A percentile compares a stretch with the other conserved stretches of the same genome.
These are phyloP conservation scores for Rhagoletis zephyria DNA, from an alignment of 1,140 invertebrate genomes.

Conservation along the genomic window DNA sequence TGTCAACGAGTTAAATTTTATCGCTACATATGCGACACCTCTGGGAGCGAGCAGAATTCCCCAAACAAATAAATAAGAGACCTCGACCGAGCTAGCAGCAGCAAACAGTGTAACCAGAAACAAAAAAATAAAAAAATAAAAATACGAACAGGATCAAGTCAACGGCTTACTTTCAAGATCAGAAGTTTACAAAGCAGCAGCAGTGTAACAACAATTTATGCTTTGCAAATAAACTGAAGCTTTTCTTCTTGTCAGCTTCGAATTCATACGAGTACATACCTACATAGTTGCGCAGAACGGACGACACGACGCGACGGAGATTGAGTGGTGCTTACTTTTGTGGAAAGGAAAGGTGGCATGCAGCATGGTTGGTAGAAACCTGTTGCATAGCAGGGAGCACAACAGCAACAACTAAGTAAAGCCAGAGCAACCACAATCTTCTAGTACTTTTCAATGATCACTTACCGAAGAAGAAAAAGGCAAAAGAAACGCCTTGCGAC, in stretches of 20 bases:
- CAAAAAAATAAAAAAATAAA: neutral
- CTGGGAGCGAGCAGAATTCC: slow-evolving; percentile 10
- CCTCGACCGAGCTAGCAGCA: neutral
- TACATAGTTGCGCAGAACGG: neutral
- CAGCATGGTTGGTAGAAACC: neutral
- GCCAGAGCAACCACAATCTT: neutral
- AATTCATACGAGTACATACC: neutral
- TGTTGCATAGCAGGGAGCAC: slow-evolving; percentile 4
- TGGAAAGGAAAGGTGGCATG: neutral
- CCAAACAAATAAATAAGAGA: slow-evolving; percentile 27
- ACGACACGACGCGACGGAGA: neutral
- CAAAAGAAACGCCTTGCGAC: slow-evolving; percentile 4
- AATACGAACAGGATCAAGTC: neutral
- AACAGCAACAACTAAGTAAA: neutral
- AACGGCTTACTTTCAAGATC: slow-evolving; percentile 46
- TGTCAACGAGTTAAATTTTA: slow-evolving; percentile 41
- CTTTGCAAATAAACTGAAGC: slow-evolving; percentile 31
- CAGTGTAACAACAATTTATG: neutral
- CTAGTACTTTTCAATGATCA: slow-evolving; percentile 26
- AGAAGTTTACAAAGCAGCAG: neutral
- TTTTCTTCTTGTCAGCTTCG: slow-evolving; percentile 2
- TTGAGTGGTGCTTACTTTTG: slow-evolving; percentile 34
- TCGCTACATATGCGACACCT: slow-evolving; percentile 40
- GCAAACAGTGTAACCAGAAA: neutral
- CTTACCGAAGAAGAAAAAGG: neutral